A percentile compares a stretch with the other conserved stretches of the same genome.
These are phyloP conservation scores for Megalonaias nervosa DNA, from an alignment of 1,140 invertebrate species.

Conservation along the genomic window DNA sequence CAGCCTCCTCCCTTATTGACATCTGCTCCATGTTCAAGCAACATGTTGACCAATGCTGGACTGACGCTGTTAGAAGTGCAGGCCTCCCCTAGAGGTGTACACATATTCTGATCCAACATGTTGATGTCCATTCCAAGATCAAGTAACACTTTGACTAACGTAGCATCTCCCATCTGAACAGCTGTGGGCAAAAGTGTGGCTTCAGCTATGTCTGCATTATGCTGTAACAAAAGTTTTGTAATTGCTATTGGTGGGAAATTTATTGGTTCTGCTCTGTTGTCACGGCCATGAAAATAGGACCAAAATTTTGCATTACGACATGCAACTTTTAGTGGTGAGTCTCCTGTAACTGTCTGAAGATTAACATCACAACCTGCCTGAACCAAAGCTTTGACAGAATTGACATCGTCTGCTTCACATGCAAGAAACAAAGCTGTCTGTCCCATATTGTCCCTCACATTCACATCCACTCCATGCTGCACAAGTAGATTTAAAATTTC, in stretches of 20 bases:
- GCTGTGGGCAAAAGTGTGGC: constrained; percentile 61
- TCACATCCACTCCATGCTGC: constrained; percentile 82
- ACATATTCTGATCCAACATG: constrained; percentile 61
- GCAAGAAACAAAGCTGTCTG: constrained; percentile 80
- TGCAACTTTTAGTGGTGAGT: constrained; percentile 59
- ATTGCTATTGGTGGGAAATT: constrained; percentile 62
- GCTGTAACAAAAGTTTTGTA: constrained; percentile 55
- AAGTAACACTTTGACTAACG: constrained; percentile 57
- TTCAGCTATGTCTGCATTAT: constrained; percentile 52
- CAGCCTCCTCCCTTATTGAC: constrained; percentile 62
- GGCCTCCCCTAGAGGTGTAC: constrained; percentile 60
- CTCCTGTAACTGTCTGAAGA: constrained; percentile 49
- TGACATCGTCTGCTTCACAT: constrained; percentile 56
- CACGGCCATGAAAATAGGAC: constrained; percentile 58
- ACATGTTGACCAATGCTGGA: constrained; percentile 49
- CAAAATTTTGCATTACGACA: constrained; percentile 64
- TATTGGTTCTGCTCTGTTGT: constrained; percentile 31
- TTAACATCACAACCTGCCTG: constrained; percentile 56
- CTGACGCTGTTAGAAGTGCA: constrained; percentile 54
- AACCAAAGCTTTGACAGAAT: constrained; percentile 50
- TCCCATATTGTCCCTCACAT: constrained; percentile 90
- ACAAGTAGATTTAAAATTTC: constrained; percentile 52
- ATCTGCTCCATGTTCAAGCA: constrained; percentile 62
- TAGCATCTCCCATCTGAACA: constrained; percentile 55
- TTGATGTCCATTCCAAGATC: constrained; percentile 64